Evolutionary conservation across 2,888 invertebrate species (phyloP), one percentile per base, ranked within the genome.

Genomic region (Smittia sp.): DNA sequence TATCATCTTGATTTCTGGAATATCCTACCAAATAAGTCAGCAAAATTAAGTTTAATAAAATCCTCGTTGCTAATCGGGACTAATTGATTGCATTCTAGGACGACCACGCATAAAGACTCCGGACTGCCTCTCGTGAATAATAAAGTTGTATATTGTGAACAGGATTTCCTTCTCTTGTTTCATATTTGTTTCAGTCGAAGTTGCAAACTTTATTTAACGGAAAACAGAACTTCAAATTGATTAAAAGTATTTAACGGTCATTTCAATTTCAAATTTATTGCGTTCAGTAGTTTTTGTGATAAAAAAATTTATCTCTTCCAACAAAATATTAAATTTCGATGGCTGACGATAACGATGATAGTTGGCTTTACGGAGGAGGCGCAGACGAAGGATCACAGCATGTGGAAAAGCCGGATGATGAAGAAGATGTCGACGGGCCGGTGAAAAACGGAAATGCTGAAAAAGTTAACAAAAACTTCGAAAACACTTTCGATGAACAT

Each of bases 271-370:
- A n/a, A n/a, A n/a, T n/a, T n/a, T n/a, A n/a, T n/a, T n/a, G n/a
- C n/a, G n/a, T n/a, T n/a, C n/a, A n/a, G n/a, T n/a, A n/a, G n/a
- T n/a, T n/a, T n/a, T n/a, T n/a, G n/a, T n/a, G n/a, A n/a, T n/a
- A n/a, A n/a, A n/a, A n/a, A n/a, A n/a, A n/a, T n/a, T n/a, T n/a
- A n/a, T n/a, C n/a, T n/a, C n/a, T n/a, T n/a, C n/a, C n/a, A 52
- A 7, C 6, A 52, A 7, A 7, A 18, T 18, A 58, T 58, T 58
- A 66, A 67, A 63, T 39, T 78, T 82, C 83, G 81, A 88, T 88
- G 87, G 87, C 88, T 77, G 89, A 89, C 75, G 87, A 87, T 77
- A 92, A 90, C 82, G 94, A 94, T 80, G 94, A 94, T 84, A 91
- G 88, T 79, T 94, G 93, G 93, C 84, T 94, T 75, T 94, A 94